A percentile compares a stretch with the other conserved stretches of the same genome.
Conservation (phyloP, 2,113 vertebrate genomes). For the Scomber colias region DNA sequence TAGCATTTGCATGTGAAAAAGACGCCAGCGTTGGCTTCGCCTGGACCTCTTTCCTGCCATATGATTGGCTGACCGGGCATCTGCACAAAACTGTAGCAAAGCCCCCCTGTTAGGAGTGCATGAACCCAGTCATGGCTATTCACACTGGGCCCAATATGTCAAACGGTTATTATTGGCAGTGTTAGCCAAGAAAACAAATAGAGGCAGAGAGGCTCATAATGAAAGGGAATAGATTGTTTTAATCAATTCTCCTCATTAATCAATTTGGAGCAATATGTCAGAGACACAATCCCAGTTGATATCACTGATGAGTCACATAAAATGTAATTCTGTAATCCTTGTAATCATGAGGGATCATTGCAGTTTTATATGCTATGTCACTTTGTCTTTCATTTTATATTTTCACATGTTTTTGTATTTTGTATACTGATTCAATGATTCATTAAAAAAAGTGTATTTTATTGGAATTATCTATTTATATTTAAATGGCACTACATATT, state of each 20-base stretch:
- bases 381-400: not conserved
- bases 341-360: not conserved
- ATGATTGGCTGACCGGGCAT: conserved; percentile 75
- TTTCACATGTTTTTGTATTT: no score
- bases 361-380: not conserved
- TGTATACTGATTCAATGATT: not conserved
- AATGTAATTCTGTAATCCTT: not conserved
- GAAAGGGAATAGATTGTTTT: conserved; percentile 74
- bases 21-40: conserved; percentile 56
- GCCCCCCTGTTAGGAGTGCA: conserved; percentile 72
- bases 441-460: not conserved
- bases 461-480: not conserved
- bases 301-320: conserved; percentile 21
- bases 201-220: conserved; percentile 69
- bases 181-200: conserved; percentile 80
- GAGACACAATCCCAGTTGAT: conserved; percentile 38
- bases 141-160: conserved; percentile 76
- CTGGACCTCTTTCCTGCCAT: conserved; percentile 36
- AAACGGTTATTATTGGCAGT: conserved; percentile 82
- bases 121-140: conserved; percentile 80
- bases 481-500: not conserved
- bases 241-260: conserved; percentile 78
- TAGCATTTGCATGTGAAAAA: conserved; percentile 88
- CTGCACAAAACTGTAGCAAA: conserved; percentile 76
- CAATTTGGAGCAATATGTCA: conserved; percentile 69